Conservation (phyloP, 2,113 vertebrate genomes). For the Perognathus longimembris region DNA sequence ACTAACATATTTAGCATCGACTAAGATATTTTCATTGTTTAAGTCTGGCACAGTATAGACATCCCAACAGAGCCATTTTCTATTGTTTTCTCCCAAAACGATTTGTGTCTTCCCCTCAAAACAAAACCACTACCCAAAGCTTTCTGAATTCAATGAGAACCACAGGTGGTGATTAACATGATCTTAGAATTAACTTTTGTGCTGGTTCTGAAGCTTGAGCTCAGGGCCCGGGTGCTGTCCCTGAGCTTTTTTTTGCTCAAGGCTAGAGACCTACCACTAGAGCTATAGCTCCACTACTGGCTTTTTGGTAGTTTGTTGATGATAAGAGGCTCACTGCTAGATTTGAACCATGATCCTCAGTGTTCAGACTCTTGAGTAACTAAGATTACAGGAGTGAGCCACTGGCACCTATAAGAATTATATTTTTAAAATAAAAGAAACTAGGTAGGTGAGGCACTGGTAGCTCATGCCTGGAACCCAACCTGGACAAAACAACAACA, state of each 20-base stretch:
- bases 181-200: background rate
- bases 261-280: too few relatives aligned
- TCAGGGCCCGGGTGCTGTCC: too few relatives aligned
- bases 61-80: background rate
- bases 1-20: background rate
- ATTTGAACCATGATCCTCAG: too few relatives aligned
- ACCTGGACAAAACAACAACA: background rate
- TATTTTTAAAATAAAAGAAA: slow-evolving; percentile 34
- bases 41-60: background rate
- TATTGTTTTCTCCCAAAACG: background rate
- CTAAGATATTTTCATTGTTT: background rate
- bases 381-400: too few relatives aligned
- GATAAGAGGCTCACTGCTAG: too few relatives aligned
- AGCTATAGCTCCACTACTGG: too few relatives aligned
- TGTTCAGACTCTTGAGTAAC: too few relatives aligned
- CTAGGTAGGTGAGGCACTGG: background rate
- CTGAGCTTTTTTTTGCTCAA: too few relatives aligned
- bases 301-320: too few relatives aligned
- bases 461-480: background rate
- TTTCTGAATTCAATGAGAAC: slow-evolving; percentile 45
- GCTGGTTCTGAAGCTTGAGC: too few relatives aligned
- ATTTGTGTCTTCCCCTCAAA: background rate
- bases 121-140: slow-evolving; percentile 9
- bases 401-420: too few relatives aligned
- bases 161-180: background rate